Conservation (phyloP, 92 coral and sea anemone genomes). For the Heteractis magnifica region DNA sequence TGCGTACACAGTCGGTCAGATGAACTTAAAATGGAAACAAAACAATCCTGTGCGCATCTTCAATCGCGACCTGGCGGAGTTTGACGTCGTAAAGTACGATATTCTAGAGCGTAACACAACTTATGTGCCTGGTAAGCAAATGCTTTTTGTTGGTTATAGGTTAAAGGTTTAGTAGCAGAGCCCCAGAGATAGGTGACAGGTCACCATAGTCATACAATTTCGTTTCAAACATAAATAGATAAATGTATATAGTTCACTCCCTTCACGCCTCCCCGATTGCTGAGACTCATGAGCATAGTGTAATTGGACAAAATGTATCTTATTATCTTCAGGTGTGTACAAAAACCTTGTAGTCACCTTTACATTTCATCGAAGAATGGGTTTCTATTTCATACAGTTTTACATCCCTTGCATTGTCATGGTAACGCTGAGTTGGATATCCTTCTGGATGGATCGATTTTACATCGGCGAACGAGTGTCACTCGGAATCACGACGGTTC, state of each 20-base stretch:
- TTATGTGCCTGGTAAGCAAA: constrained; percentile 75
- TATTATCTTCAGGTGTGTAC: constrained; percentile 60
- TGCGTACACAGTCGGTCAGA: constrained; percentile 77
- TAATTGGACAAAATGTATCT: too few relatives aligned
- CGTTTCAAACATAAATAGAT: too few relatives aligned
- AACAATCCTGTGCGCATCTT: constrained; percentile 58
- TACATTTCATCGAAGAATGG: constrained; percentile 94
- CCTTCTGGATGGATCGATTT: constrained; percentile 95
- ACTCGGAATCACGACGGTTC: constrained; percentile 95
- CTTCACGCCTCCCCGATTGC: background rate
- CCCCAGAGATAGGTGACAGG: too few relatives aligned
- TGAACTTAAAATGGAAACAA: constrained; percentile 73
- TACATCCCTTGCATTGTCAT: constrained; percentile 91
- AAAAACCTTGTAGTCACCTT: constrained; percentile 79
- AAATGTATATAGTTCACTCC: background rate
- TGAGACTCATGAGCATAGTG: too few relatives aligned
- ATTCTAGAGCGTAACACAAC: constrained; percentile 56
- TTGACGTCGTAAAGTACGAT: constrained; percentile 68
- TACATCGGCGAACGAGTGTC: constrained; percentile 97
- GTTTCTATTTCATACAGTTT: constrained; percentile 92
- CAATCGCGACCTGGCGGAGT: constrained; percentile 87
- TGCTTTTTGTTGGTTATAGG: background rate
- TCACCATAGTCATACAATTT: too few relatives aligned
- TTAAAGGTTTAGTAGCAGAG: background rate
- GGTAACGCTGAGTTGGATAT: constrained; percentile 92